A percentile compares a stretch with the other conserved stretches of the same genome.
phyloP scores from a whole-genome alignment of 2,113 vertebrate species.

The Podarcis muralis region DNA sequence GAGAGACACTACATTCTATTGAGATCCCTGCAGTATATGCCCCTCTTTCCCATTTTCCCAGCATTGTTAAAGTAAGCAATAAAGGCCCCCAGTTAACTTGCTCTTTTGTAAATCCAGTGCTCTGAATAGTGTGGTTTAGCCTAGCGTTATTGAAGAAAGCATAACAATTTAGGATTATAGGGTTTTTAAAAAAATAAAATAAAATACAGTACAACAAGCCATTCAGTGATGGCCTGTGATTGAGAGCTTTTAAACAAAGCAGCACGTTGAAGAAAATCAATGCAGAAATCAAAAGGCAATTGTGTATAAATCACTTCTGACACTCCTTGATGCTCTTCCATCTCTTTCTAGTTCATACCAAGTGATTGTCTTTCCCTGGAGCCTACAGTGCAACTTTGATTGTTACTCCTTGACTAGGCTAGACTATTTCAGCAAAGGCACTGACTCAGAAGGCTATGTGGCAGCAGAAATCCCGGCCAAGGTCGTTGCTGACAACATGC shows the following conservation, averaged over 20 bases:
- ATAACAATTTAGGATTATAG: not conserved
- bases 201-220: not conserved
- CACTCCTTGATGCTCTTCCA: slow-evolving; percentile 36
- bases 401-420: slow-evolving; percentile 78
- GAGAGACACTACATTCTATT: not conserved
- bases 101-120: not conserved
- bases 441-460: slow-evolving; percentile 75
- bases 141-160: not conserved
- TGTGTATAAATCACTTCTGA: slow-evolving; percentile 30
- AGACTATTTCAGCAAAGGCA: slow-evolving; percentile 70
- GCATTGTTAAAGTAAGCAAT: no score
- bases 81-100: not conserved
- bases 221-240: not conserved
- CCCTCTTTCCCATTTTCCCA: not conserved
- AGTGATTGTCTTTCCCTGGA: slow-evolving; percentile 86
- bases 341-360: slow-evolving; percentile 87
- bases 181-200: not conserved
- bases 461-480: slow-evolving; percentile 82
- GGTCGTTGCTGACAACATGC: slow-evolving; percentile 74
- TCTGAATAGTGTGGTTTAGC: not conserved
- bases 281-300: slow-evolving; percentile 8
- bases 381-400: slow-evolving; percentile 78
- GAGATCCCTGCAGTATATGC: not conserved
- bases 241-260: not conserved
- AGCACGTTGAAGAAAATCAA: not conserved